Evolutionary conservation across 35 echinoderm and acorn worm species (phyloP), one percentile per base, ranked within the genome.

Genomic region (Apostichopus japonicus): DNA sequence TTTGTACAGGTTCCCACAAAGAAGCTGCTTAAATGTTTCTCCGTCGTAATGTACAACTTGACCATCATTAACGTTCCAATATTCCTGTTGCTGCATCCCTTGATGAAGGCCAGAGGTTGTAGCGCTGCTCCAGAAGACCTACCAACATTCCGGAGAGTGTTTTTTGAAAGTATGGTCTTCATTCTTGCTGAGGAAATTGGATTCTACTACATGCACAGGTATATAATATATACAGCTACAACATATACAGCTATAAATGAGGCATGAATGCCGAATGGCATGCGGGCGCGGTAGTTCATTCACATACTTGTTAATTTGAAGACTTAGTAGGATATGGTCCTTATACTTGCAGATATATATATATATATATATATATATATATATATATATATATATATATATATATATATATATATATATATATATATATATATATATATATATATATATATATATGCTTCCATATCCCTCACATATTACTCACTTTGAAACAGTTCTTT

Each of bases 191-290:
- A 75, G 22, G 71, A 75, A 75, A 75, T 75, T 75, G 71, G 71
- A 23, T 75, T 75, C 21, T 75, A 75, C 71, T 75, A 75, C 71
- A 75, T 75, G 71, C 71, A 75, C 71, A 75, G 71, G 71, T 75
- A 75, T 23, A 75, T 19, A 0, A 75, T n/a, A 19, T 23, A 23
- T 59, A 33, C 27, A 33, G 27, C 27, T 33, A 33, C 4, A 3
- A 4, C 4, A 44, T 44, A 44, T 44, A 44, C 33, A 44, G 33
- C 33, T 44, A 44, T 44, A 44, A 44, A 44, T 44, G 33, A 44
- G 33, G 33, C 33, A 44, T 1, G 27, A 33, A 33, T 44, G 33
- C 33, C 33, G 33, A 44, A 44, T 44, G 0, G 33, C 0, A 0
- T 44, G 33, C 33, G 2, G 33, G 33, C 33, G 33, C 33, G 33